Base-by-base conservation (phyloP, 2,888 invertebrate species). In the Agrochola circellaris region DNA sequence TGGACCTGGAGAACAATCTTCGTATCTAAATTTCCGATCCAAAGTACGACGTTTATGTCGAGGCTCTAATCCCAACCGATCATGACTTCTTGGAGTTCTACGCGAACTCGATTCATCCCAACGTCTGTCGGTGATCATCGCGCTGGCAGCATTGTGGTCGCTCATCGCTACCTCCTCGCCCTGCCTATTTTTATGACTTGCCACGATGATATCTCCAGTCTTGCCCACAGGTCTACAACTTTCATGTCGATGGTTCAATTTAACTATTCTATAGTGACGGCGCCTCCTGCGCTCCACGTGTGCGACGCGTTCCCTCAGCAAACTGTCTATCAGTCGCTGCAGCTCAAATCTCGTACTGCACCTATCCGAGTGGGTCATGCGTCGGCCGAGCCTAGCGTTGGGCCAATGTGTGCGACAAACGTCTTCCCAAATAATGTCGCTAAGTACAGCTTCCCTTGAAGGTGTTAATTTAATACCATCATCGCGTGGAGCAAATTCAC, bases 371-470 rank as follows among this genome's bases (percentile, higher is more conserved):
- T 94, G 95, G 3, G 91, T 87, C 68, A 90, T 86, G 23, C 96
- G 92, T 38, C 95, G 94, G n/a, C 93, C 93, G 23, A 96, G 90
- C 4, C 96, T 91, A 38, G 95, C 92, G 65, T 93, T 95, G 2
- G 96, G 96, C 96, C 96, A 96, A 82, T 96, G 96, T 7, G 96
- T 96, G 45, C 96, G 93, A 88, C 96, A 96, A 23, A 96, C 96
- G 80, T 96, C 96, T 89, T 96, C 96, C 93, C 95, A 96, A 86
- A 96, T 96, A 30, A 96, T 96, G 73, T 96, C 96, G 85, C 96
- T 96, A 48, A 96, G 91, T 23, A 96, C 96, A 26, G 95, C 96
- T 92, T 96, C 96, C 76, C 96, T 90, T 2, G 96, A 96, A 13
- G 96, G 95, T 61, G 96, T 96, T 51, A 96, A 81, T 87, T 96